These are phyloP conservation scores for Aphaenogaster floridana DNA, from an alignment of 1,140 invertebrate genomes.

Conservation along the genomic window DNA sequence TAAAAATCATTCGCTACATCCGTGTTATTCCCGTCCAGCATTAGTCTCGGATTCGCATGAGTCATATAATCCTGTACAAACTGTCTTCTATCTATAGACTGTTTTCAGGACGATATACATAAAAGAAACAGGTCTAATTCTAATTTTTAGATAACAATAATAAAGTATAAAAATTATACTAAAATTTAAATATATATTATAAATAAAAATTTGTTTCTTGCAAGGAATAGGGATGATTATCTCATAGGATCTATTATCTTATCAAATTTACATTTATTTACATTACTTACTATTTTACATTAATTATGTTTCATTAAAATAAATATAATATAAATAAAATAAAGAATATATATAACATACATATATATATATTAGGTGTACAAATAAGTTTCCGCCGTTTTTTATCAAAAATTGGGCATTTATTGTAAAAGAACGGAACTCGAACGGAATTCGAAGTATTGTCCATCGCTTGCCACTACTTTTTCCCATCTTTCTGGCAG, in stretches of 20 bases:
- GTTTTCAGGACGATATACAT: constrained; percentile 24
- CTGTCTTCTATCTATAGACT: neutral
- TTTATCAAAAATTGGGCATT: too few relatives aligned
- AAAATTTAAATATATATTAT: neutral
- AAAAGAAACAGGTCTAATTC: neutral
- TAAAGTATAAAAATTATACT: neutral
- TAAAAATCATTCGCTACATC: constrained; percentile 91
- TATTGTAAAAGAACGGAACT: too few relatives aligned
- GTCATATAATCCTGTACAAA: constrained; percentile 80
- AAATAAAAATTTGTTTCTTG: neutral
- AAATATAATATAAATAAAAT: neutral
- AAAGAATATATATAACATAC: neutral
- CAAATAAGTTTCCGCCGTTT: too few relatives aligned
- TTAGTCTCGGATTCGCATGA: constrained; percentile 74
- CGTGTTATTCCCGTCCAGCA: constrained; percentile 85
- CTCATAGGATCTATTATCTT: neutral
- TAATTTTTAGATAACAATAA: neutral
- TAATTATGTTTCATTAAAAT: neutral
- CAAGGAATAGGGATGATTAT: neutral
- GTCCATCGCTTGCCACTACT: too few relatives aligned
- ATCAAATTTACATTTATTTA: neutral
- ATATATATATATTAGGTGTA: neutral
- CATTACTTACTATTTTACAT: neutral
- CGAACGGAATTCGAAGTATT: too few relatives aligned
- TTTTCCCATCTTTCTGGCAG: too few relatives aligned